These are phyloP conservation scores for Phanerotoma sp. DNA, from an alignment of 2,888 invertebrate genomes.

Conservation along the genomic window DNA sequence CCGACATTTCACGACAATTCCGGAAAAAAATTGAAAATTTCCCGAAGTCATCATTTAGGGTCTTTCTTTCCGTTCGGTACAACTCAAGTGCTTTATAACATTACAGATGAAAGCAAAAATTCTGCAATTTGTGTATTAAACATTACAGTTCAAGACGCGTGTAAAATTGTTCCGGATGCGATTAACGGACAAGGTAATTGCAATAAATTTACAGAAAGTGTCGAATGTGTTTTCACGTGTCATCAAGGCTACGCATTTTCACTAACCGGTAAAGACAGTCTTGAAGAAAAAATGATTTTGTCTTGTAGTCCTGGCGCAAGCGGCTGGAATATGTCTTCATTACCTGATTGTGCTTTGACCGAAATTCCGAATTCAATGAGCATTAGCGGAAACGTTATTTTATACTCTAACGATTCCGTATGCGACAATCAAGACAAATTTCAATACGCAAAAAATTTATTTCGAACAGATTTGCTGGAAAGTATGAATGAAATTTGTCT, in stretches of 20 bases:
- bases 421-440: slow-evolving; percentile 58
- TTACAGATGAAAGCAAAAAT: slow-evolving; percentile 64
- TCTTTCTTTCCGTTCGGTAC: slow-evolving; percentile 61
- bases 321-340: slow-evolving; percentile 36
- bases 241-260: slow-evolving; percentile 66
- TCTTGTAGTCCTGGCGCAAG: slow-evolving; percentile 40
- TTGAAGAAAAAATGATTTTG: slow-evolving; percentile 38
- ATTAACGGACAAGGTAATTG: slow-evolving; percentile 60
- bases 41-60: slow-evolving; percentile 56
- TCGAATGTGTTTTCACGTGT: slow-evolving; percentile 63
- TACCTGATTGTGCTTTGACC: slow-evolving; percentile 64
- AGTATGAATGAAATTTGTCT: slow-evolving; percentile 1
- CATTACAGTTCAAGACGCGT: slow-evolving; percentile 64
- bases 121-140: slow-evolving; percentile 63
- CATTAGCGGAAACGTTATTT: slow-evolving; percentile 58
- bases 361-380: slow-evolving; percentile 59
- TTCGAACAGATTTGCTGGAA: slow-evolving; percentile 10
- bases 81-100: slow-evolving; percentile 63
- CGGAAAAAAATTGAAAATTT: slow-evolving; percentile 44
- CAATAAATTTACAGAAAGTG: slow-evolving; percentile 51
- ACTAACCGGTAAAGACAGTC: slow-evolving; percentile 45
- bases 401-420: slow-evolving; percentile 52
- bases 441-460: slow-evolving; percentile 46
- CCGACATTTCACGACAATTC: slow-evolving; percentile 65
- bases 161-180: slow-evolving; percentile 58